These are phyloP conservation scores for Hydropsyche tenuis DNA, from an alignment of 1,140 invertebrate species.

Conservation along the genomic window DNA sequence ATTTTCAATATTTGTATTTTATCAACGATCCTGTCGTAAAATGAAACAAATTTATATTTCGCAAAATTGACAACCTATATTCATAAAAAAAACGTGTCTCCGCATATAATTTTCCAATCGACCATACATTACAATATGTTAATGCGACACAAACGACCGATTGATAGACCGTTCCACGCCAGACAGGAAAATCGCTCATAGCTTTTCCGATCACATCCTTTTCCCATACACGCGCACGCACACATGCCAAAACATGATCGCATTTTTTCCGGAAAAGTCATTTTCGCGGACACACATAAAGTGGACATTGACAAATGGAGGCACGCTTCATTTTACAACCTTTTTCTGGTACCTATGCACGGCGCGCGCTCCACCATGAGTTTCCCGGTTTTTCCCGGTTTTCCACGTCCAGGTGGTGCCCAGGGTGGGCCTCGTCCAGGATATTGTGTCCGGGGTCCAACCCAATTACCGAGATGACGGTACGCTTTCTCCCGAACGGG, in stretches of 20 bases:
- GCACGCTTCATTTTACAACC: constrained; percentile 31
- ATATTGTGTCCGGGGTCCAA: constrained; percentile 34
- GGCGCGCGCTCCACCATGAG: background rate
- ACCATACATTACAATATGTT: too few relatives aligned
- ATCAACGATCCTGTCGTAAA: too few relatives aligned
- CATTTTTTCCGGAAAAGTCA: constrained; percentile 26
- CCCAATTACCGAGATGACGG: constrained; percentile 35
- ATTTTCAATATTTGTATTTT: too few relatives aligned
- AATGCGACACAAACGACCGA: too few relatives aligned
- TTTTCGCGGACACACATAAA: constrained; percentile 37
- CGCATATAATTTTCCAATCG: too few relatives aligned
- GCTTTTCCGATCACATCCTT: constrained; percentile 12
- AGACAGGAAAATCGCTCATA: constrained; percentile 8
- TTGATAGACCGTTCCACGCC: background rate
- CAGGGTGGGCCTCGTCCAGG: background rate
- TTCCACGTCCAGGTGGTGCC: background rate
- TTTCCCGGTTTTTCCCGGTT: background rate
- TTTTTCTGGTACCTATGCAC: background rate
- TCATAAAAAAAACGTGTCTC: too few relatives aligned
- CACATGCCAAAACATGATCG: too few relatives aligned
- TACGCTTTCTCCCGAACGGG: constrained; percentile 11
- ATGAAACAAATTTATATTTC: too few relatives aligned
- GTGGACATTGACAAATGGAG: constrained; percentile 37
- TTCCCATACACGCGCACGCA: background rate
- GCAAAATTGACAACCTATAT: too few relatives aligned